Evolutionary conservation across 2,113 vertebrate species (phyloP).

Genomic region (Setophaga petechia): DNA sequence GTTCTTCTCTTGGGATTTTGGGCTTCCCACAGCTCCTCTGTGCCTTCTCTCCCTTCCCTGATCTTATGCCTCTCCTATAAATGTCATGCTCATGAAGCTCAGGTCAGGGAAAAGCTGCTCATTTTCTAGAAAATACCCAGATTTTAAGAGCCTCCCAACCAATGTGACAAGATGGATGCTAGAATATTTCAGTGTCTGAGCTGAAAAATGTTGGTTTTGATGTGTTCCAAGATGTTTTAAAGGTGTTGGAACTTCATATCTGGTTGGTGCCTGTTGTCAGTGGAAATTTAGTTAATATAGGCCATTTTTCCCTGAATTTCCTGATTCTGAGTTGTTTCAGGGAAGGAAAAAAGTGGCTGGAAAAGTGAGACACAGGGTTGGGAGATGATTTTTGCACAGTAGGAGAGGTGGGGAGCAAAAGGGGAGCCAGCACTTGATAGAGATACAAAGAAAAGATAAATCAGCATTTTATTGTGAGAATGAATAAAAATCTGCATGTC

Average conservation of each 20-base stretch:
- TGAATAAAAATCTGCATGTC: neutral
- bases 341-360: neutral
- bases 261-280: neutral
- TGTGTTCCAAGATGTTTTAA: neutral
- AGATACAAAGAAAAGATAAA: neutral
- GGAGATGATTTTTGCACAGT: neutral
- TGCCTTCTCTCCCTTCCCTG: neutral
- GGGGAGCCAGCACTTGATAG: neutral
- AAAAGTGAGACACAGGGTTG: neutral
- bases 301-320: neutral
- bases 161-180: accelerated
- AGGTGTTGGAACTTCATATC: neutral
- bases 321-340: neutral
- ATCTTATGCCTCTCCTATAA: neutral
- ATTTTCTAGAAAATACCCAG: neutral
- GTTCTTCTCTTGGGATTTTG: neutral
- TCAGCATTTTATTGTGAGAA: neutral
- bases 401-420: neutral
- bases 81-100: accelerated
- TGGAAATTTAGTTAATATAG: neutral
- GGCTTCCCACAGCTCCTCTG: neutral
- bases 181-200: neutral
- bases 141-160: neutral
- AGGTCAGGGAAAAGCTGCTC: neutral
- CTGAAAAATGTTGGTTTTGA: neutral